Base-by-base conservation (phyloP, 2,888 invertebrate species). In the Bombyx huttoni region DNA sequence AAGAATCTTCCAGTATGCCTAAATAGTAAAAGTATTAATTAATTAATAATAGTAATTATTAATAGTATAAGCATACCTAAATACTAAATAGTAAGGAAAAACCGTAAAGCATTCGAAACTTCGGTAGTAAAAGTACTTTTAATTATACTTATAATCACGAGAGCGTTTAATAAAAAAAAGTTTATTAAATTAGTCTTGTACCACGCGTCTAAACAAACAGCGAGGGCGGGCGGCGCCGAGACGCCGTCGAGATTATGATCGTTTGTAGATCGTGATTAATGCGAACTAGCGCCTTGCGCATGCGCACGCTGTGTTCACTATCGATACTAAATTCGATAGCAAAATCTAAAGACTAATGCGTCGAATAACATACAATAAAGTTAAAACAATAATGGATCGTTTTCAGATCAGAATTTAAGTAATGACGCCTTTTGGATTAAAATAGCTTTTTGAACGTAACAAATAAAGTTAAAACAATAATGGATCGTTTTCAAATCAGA, bases 141-240 rank as follows among this genome's bases (percentile, higher is more conserved):
- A 24, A 24, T 24, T 33, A 33, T 24, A 50, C 48, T 10, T 34
- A 34, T 24, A 51, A 47, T 51, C 46, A 13, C 50, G 46, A 35
- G 13, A 24, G 34, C 9, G 24, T 10, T 24, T 24, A 24, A 45
- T 50, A 48, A 48, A 47, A 52, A 51, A 40, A 35, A 52, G 46
- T 48, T 50, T 49, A 47, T 50, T 49, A 50, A 34, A 47, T 52
- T 48, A 52, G 52, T 50, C 48, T 87, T 84, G 81, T 68, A 81
- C 84, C 87, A 83, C 68, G 66, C 81, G 70, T 60, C 69, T 81
- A 82, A 59, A 76, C 78, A 84, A 86, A 85, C 84, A 86, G 65
- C 62, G 72, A 67, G 63, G 74, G 72, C 70, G 71, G 73, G 75
- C 75, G 81, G 81, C 83, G 82, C 75, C 78, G 75, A 53, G 57